Conservation (phyloP, 1,140 invertebrate genomes). For the Pollicipes pollicipes region DNA sequence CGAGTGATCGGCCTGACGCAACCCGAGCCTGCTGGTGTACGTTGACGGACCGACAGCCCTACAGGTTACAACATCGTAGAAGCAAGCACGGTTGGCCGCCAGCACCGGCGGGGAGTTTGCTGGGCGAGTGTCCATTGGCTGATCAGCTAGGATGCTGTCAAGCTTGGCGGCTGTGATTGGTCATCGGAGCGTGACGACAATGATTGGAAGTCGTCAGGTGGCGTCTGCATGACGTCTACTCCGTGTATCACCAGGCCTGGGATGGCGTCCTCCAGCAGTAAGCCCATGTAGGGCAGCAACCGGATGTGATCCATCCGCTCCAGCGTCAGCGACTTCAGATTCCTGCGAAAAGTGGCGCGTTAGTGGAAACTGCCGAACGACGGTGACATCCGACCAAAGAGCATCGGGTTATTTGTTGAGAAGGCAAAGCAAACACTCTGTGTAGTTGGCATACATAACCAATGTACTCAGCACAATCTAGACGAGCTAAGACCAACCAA, state of each 20-base stretch:
- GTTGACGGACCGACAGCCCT: too few species aligned
- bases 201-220: background rate
- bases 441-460: too few species aligned
- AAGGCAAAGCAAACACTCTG: conserved; percentile 4
- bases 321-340: background rate
- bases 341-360: conserved; percentile 2
- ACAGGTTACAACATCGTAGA: too few species aligned
- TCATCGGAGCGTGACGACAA: background rate
- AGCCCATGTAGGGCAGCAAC: background rate
- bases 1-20: too few species aligned
- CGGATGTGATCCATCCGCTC: background rate
- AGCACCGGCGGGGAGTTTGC: background rate
- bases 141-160: too few species aligned
- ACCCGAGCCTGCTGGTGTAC: too few species aligned
- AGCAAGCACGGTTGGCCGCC: background rate
- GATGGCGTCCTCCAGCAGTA: background rate
- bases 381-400: conserved; percentile 6
- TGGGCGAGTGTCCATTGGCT: background rate
- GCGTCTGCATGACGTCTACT: background rate
- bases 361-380: conserved; percentile 7
- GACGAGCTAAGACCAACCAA: too few species aligned
- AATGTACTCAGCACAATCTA: too few species aligned
- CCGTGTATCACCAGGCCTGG: background rate
- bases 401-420: background rate
- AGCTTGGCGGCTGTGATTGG: background rate